These are phyloP conservation scores for Pseudolycoriella hygida DNA, from an alignment of 2,888 invertebrate genomes.

Conservation along the genomic window DNA sequence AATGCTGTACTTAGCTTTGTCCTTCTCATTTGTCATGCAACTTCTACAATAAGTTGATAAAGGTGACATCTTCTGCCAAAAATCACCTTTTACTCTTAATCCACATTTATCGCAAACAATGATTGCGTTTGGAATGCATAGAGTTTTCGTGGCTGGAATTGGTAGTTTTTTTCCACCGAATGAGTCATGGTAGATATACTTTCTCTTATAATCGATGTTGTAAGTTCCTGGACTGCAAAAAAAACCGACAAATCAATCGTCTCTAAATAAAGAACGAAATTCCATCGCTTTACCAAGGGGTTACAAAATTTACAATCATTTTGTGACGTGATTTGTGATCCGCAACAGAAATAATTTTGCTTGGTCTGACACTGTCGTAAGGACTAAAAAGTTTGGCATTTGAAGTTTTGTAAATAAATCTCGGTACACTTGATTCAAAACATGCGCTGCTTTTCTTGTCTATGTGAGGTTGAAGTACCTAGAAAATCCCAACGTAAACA, in stretches of 20 bases:
- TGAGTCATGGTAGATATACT: conserved; percentile 15
- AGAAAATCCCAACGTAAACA: too few species aligned
- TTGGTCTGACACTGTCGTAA: neutral
- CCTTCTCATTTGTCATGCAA: neutral
- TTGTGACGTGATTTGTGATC: too few species aligned
- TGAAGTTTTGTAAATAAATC: neutral
- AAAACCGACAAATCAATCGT: too few species aligned
- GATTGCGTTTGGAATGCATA: conserved; percentile 18
- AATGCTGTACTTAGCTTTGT: neutral
- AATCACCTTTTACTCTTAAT: conserved; percentile 21
- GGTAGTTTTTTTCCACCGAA: conserved; percentile 18
- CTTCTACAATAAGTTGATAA: neutral
- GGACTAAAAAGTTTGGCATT: neutral
- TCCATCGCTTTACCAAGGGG: neutral
- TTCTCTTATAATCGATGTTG: conserved; percentile 11
- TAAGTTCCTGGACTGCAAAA: conserved; percentile 13
- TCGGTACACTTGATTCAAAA: neutral
- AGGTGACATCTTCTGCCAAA: neutral
- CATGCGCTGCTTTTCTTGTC: neutral
- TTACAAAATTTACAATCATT: neutral
- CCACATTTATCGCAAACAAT: conserved; percentile 19
- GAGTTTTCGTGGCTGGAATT: conserved; percentile 19
- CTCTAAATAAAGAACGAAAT: too few species aligned
- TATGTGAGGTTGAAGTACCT: neutral
- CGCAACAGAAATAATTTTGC: too few species aligned